Percentiles rank a stretch among this genome's conserved stretches.
phyloP scores from a whole-genome alignment of 2,797 vertebrate genomes.

The Threskiornis aethiopicus region DNA sequence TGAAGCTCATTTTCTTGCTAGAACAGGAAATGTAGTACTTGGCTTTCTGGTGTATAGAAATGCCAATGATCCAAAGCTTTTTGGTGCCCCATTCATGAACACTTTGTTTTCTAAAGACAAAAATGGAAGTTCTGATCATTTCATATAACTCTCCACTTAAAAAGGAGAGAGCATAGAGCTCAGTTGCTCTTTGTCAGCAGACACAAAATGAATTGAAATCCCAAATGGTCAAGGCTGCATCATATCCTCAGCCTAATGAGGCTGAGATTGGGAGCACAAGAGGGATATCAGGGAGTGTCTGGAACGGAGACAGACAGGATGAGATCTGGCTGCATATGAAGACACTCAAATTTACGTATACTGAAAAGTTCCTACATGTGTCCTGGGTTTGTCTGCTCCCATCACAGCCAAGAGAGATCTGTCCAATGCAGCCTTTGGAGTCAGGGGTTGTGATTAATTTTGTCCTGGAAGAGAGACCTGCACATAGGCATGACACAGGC shows the following conservation, averaged over 20 bases:
- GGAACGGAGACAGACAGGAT: neutral
- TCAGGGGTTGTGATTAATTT: neutral
- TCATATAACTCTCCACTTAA: neutral
- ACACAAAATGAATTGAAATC: neutral
- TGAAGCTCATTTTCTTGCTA: neutral
- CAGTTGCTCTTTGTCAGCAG: neutral
- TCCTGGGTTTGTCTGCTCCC: neutral
- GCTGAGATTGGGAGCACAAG: neutral
- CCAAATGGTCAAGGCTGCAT: neutral
- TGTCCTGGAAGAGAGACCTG: neutral
- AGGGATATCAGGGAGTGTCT: neutral
- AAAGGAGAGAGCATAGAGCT: neutral
- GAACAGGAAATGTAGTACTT: neutral
- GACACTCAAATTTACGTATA: neutral
- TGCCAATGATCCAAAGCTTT: neutral
- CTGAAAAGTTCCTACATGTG: neutral
- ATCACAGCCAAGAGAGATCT: neutral
- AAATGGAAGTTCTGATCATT: neutral
- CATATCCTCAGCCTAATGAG: neutral
- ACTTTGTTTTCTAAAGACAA: neutral
- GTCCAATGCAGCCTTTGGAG: neutral
- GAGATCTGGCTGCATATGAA: neutral
- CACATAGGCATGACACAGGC: neutral
- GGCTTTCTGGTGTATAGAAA: neutral
- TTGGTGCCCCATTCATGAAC: neutral